phyloP scores from a whole-genome alignment of 2,113 vertebrate genomes.

The Poecile atricapillus region DNA sequence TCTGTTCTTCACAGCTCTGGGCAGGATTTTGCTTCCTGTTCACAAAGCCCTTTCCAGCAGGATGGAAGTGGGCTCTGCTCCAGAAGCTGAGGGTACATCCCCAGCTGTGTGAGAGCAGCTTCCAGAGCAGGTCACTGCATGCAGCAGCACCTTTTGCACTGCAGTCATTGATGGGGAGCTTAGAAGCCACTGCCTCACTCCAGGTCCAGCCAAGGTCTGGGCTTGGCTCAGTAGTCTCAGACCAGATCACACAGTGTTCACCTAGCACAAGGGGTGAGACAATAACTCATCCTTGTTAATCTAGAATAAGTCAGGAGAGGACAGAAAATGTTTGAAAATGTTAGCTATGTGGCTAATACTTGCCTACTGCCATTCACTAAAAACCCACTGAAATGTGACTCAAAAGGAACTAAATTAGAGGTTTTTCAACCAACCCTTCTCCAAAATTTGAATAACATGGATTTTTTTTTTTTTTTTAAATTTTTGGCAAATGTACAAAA shows the following conservation, averaged over 20 bases:
- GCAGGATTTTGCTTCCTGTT: constrained; percentile 15
- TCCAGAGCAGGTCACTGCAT: not conserved
- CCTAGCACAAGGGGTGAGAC: not conserved
- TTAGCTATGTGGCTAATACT: not conserved
- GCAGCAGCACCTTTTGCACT: not conserved
- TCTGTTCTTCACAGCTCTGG: not conserved
- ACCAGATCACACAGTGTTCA: not conserved
- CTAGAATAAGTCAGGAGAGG: not conserved
- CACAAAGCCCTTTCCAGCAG: not conserved
- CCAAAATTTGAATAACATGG: not conserved
- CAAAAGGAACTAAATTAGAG: not conserved
- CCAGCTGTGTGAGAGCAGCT: not conserved
- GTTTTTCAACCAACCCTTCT: not conserved
- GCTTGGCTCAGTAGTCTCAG: not conserved
- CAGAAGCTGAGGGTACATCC: not conserved
- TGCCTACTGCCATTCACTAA: not conserved
- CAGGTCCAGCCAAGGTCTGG: not conserved
- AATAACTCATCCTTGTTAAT: not conserved
- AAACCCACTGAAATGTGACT: not conserved
- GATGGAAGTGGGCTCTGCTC: not conserved
- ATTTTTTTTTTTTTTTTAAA: not conserved
- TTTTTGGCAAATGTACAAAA: not conserved
- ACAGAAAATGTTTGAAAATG: not conserved
- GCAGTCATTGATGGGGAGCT: not conserved
- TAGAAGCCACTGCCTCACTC: not conserved